phyloP scores from a whole-genome alignment of 2,888 invertebrate genomes.

The Temnothorax unifasciatus region DNA sequence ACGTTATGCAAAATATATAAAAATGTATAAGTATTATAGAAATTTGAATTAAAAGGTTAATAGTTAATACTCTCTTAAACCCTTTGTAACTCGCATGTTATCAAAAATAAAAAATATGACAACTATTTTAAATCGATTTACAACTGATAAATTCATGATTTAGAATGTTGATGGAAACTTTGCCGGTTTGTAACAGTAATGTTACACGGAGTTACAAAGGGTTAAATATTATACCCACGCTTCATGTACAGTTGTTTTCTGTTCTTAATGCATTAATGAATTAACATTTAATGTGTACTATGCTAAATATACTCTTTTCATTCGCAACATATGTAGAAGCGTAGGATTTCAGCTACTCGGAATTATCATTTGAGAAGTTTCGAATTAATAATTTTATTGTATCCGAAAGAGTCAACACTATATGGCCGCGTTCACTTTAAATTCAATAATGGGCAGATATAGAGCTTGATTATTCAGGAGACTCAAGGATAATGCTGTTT shows the following conservation, averaged over 20 bases:
- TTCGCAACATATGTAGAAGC: no score
- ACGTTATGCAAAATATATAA: neutral
- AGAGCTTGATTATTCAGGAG: slow-evolving; percentile 50
- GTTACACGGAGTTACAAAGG: no score
- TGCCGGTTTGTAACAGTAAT: no score
- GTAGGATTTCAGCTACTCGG: neutral
- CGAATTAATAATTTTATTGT: neutral
- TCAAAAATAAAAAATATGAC: no score
- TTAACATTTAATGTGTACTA: neutral
- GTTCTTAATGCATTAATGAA: neutral
- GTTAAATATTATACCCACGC: neutral
- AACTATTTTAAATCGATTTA: no score
- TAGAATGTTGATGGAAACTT: no score
- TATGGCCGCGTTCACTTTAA: neutral
- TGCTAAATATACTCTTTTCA: neutral
- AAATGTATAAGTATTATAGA: neutral
- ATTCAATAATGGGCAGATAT: neutral
- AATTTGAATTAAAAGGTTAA: neutral
- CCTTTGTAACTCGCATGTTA: no score
- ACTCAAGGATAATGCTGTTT: slow-evolving; percentile 40
- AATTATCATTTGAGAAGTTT: neutral
- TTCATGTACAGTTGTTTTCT: neutral
- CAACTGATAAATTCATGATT: no score
- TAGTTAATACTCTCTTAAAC: neutral
- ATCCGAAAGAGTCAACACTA: neutral